Evolutionary conservation across 2,888 invertebrate species (phyloP), one percentile per base, ranked within the genome.

Genomic region (Stegophylla sp.): DNA sequence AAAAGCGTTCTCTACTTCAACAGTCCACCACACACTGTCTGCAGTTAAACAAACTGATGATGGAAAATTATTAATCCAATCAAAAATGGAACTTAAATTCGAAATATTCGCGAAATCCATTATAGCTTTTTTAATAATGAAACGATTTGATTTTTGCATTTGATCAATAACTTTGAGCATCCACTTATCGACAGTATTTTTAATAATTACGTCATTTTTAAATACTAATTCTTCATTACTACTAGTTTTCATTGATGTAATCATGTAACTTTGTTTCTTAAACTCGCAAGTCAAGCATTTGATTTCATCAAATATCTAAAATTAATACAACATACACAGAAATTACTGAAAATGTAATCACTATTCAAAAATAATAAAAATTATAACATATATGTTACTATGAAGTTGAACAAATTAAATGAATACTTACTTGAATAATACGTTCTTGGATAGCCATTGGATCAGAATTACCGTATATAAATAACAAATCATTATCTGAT

Each of bases 1-100:
- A 86, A 97, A 96, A 0, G 95, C 94, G 85, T 96, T 93, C 85
- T 97, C 96, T 0, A 96, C 95, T 86, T 97, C 96, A 10, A 94
- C 94, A 0, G 96, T 96, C 96, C 96, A 97, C 96, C 96, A 97
- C 2, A 96, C 92, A 85, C 94, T 93, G 88, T 95, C 95, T 0
- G 94, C 93, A 0, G 92, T 94, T 20, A 95, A 87, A 83, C 93
- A 91, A 63, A 94, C 91, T 94, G 94, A 94, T 71, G 96, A 96
- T 86, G 93, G 93, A 87, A 94, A 96, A 84, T 93, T 91, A 85
- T 95, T 85, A 89, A 96, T 95, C 96, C 96, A 97, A 41, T 94
- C 91, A 2, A 92, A 91, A 86, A 45, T 45, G 20, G 10, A 15
- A 15, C 92, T 90, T 43, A 89, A 88, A 76, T 86, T 86, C 28